phyloP scores from a whole-genome alignment of 2,797 vertebrate species.

The Rhynchonycteris naso region DNA sequence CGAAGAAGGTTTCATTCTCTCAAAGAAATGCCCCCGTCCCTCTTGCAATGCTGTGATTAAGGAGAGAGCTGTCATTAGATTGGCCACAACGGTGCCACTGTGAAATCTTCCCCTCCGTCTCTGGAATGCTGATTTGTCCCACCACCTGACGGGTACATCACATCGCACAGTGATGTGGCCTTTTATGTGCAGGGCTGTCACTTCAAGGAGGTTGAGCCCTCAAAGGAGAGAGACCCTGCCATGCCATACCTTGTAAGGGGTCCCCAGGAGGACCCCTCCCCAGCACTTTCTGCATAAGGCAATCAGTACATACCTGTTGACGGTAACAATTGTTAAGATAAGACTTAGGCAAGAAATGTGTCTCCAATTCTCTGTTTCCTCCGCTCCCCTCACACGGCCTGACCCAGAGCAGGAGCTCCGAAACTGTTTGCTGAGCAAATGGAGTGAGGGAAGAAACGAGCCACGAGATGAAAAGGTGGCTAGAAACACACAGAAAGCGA shows the following conservation, averaged over 20 bases:
- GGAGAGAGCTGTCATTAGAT: slow-evolving; percentile 59
- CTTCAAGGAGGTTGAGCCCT: background rate
- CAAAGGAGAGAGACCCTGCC: background rate
- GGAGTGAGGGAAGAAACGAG: background rate
- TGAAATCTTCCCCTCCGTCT: background rate
- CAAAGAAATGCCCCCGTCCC: background rate
- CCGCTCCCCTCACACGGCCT: background rate
- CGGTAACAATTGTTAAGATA: background rate
- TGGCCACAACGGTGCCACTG: background rate
- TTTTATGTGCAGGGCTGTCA: background rate
- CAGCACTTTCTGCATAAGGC: background rate
- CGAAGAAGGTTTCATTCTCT: background rate
- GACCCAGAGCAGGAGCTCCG: background rate
- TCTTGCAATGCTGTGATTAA: slow-evolving; percentile 10
- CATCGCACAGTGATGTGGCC: background rate
- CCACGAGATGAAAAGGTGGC: background rate
- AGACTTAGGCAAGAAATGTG: background rate
- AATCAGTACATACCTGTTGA: background rate
- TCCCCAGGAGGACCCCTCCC: background rate
- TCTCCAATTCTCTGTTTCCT: background rate
- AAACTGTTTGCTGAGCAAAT: background rate
- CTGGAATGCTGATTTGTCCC: slow-evolving; percentile 23
- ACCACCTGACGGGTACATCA: background rate
- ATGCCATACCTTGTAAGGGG: background rate
- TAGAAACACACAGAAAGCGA: background rate